Base-by-base conservation (phyloP, 2,113 vertebrate species). In the Onychorhynchus coronatus region DNA sequence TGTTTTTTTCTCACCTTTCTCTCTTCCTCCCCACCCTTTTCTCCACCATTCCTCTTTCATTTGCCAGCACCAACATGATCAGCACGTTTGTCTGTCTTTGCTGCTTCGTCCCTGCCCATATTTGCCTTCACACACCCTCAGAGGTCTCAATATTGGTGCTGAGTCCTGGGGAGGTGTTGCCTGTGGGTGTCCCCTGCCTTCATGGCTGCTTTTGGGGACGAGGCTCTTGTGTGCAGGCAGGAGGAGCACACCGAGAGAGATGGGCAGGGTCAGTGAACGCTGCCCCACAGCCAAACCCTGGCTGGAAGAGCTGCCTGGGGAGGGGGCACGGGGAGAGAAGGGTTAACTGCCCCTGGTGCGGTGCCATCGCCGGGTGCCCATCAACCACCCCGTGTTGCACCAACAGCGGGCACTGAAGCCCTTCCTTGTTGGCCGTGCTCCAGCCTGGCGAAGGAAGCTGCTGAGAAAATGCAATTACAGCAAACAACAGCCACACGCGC, bases 391-490 rank as follows among this genome's bases (percentile, higher is more conserved):
- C 2, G 2, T 94, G 94, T 94, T 93, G 94, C 95, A 90, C 95
- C 96, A 97, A 91, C 91, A 96, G 59, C 28, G 8, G 77, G 93
- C 91, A 73, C 82, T 78, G 92, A 94, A 79, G 91, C 84, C 95
- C 93, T 95, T 95, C 95, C 88, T 85, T 66, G 79, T 68, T 98
- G 98, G 97, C 96, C 0, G 22, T 5, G 2, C 86, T 97, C 98
- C 98, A 98, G 97, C 78, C 72, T 67, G 75, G 94, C 46, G 0
- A 74, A 97, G 95, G 97, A 97, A 96, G 97, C 97, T 92, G 97
- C 95, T 77, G 90, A 78, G 86, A 97, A 98, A 98, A 97, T 93
- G 97, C 98, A 98, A 97, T 98, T 98, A 98, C 97, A 97, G 96
- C 97, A 96, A 98, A 97, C 97, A 98, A 97, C 97, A 98, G 97